Conservation (phyloP, 2,797 vertebrate genomes). For the Harpagifer antarcticus region DNA sequence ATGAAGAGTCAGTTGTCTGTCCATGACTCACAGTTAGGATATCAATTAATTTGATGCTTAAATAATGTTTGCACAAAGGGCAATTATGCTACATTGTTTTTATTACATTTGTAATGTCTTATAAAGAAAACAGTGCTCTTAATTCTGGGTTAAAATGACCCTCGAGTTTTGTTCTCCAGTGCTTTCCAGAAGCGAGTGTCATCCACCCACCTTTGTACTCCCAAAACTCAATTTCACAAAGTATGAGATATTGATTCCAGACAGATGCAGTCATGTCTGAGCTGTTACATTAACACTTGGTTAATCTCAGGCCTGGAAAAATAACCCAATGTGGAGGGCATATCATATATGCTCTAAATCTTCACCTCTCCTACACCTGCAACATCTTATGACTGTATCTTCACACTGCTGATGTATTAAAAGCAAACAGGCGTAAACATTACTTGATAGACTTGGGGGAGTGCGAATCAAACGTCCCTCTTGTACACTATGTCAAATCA, state of each 20-base stretch:
- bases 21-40: no score
- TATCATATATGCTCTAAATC: slow-evolving; percentile 71
- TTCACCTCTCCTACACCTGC: slow-evolving; percentile 56
- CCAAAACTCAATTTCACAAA: slow-evolving; percentile 78
- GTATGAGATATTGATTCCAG: slow-evolving; percentile 84
- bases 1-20: no score
- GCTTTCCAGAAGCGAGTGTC: background rate
- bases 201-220: slow-evolving; percentile 27
- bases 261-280: slow-evolving; percentile 75
- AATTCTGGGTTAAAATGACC: slow-evolving; percentile 45
- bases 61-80: no score
- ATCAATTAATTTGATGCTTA: no score
- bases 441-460: slow-evolving; percentile 66
- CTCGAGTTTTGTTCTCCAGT: slow-evolving; percentile 35
- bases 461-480: slow-evolving; percentile 67
- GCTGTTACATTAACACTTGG: slow-evolving; percentile 75
- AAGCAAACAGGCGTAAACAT: slow-evolving; percentile 76
- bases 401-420: slow-evolving; percentile 71
- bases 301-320: slow-evolving; percentile 74
- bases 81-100: no score
- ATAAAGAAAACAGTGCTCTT: slow-evolving; percentile 20
- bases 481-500: slow-evolving; percentile 70
- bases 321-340: slow-evolving; percentile 52
- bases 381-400: slow-evolving; percentile 59
- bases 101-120: background rate